Conservation (phyloP, 2,888 invertebrate species). For the Hirtodrosophila trivittata region DNA sequence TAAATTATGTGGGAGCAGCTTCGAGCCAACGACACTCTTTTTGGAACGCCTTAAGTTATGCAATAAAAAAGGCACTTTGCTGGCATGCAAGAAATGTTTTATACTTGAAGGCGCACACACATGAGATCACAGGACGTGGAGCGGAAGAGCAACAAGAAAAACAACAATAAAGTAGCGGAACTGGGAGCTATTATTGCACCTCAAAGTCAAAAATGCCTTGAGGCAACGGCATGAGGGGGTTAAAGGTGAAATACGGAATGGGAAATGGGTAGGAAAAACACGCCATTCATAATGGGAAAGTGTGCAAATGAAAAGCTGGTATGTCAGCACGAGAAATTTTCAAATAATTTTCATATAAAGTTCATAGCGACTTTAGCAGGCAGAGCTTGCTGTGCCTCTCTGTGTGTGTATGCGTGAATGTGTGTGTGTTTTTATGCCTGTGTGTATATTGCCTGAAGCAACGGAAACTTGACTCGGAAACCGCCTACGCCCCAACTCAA, state of each 20-base stretch:
- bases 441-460: conserved; percentile 19
- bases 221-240: neutral
- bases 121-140: conserved; percentile 13
- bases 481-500: conserved; percentile 44
- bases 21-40: neutral
- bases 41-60: conserved; percentile 22
- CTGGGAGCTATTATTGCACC: conserved; percentile 46
- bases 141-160: neutral
- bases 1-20: neutral
- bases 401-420: neutral
- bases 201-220: conserved; percentile 42
- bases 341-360: conserved; percentile 33
- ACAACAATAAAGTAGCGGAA: conserved; percentile 2
- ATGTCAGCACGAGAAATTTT: conserved; percentile 41
- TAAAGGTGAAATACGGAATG: neutral
- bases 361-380: conserved; percentile 6
- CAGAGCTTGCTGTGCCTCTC: neutral
- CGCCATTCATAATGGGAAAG: conserved; percentile 31
- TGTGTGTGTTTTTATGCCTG: neutral
- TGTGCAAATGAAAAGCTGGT: conserved; percentile 48
- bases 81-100: conserved; percentile 37
- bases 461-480: conserved; percentile 56
- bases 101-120: conserved; percentile 26
- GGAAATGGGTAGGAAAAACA: neutral
- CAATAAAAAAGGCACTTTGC: conserved; percentile 26